Conservation (phyloP, 2,113 vertebrate genomes). For the Ophiodon elongatus region DNA sequence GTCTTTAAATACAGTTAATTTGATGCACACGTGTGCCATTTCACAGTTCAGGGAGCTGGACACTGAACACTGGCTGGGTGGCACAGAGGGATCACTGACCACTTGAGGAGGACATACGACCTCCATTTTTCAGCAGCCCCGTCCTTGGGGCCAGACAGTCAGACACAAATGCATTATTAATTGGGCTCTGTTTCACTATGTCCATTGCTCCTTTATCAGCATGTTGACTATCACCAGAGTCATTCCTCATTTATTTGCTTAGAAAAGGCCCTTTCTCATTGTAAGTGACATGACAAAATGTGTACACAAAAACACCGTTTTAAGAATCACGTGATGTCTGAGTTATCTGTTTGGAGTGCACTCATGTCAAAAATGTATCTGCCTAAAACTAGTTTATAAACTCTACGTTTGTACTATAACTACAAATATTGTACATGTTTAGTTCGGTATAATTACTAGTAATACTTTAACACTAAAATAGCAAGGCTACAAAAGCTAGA, state of each 20-base stretch:
- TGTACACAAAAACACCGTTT: constrained; percentile 40
- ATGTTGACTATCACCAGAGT: constrained; percentile 58
- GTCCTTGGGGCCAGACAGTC: constrained; percentile 77
- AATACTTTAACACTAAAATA: not conserved
- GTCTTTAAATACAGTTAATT: constrained; percentile 27
- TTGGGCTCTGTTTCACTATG: constrained; percentile 76
- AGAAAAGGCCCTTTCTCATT: constrained; percentile 40
- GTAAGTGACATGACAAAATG: constrained; percentile 37
- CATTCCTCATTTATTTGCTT: constrained; percentile 64
- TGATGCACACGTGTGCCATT: constrained; percentile 22
- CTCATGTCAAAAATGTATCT: constrained; percentile 4
- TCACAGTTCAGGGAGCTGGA: constrained; percentile 26
- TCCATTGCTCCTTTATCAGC: constrained; percentile 74
- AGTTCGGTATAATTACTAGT: not conserved
- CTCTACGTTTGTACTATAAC: not conserved
- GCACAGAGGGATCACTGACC: constrained; percentile 71
- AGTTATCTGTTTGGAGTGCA: constrained; percentile 18
- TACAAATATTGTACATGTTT: not conserved
- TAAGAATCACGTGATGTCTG: not conserved
- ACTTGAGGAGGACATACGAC: constrained; percentile 75
- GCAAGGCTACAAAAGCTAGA: not conserved
- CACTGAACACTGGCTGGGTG: constrained; percentile 64
- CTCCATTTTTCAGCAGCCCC: constrained; percentile 75
- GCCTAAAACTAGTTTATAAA: constrained; percentile 1
- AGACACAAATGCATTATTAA: constrained; percentile 83